Evolutionary conservation across 2,888 invertebrate genomes (phyloP), one percentile per base, ranked within the genome.

Genomic region (Brachynemurus nebulosus): DNA sequence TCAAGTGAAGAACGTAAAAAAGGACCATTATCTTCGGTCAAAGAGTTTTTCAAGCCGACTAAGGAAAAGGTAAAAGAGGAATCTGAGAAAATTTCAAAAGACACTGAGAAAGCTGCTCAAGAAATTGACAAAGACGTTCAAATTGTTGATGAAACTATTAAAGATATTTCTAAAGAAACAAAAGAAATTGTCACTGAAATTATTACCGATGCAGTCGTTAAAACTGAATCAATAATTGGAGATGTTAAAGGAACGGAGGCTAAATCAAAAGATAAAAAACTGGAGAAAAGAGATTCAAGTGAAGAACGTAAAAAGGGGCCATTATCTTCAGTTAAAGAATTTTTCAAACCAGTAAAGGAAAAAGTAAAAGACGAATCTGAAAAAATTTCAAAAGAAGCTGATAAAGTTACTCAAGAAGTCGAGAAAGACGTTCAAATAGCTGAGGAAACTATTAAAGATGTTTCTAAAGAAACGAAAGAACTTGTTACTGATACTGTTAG

Each of bases 291-390:
- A 30, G 46, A 50, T n/a, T 41, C 45, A 36, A 48, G 49, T 11
- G 45, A 47, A 14, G 41, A 45, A 33, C 47, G 46, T 17, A 48
- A 47, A 25, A 45, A 50, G 43, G 46, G 48, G 11, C 36, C 39
- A 16, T 44, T 47, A 45, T 45, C 48, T 21, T 30, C 30, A 5
- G 14, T 30, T 3, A 30, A 30, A 30, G 30, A 14, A n/a, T 30
- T 30, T 14, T 30, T 30, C n/a, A 14, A 14, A n/a, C 14, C 30
- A 5, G 11, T 14, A 4, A 30, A 30, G 4, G 30, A 30, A 50
- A 5, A 52, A 46, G n/a, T 42, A 44, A 16, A 56, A 53, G 45
- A 54, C 52, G 36, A 51, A 50, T 5, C 53, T 50, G 48, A 48
- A n/a, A 37, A 41, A 50, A 34, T 45, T 20, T 16, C 17, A 27